phyloP scores from a whole-genome alignment of 1,140 invertebrate species.

The Phymastichus coffea region DNA sequence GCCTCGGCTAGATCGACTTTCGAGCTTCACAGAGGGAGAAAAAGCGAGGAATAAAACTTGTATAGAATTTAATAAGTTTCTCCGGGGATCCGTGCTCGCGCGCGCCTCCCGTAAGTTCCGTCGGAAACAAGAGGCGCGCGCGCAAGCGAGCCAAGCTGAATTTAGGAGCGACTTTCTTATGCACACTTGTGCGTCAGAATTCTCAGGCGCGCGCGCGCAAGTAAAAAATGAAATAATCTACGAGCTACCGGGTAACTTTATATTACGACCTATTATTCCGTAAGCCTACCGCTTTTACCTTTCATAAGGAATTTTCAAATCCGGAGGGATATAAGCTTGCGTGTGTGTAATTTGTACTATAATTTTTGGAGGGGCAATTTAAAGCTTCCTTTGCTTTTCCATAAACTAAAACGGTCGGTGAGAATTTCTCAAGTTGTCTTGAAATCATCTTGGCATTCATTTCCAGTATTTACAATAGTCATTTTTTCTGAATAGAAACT shows the following conservation, averaged over 20 bases:
- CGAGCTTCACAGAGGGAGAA: conserved; percentile 28
- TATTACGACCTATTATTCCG: conserved; percentile 23
- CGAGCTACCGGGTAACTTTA: conserved; percentile 7
- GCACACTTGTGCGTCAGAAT: conserved; percentile 15
- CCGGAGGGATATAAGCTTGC: not conserved
- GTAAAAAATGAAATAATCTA: not conserved
- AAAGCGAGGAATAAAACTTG: conserved; percentile 54
- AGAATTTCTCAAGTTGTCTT: too few relatives aligned
- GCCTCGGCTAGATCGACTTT: conserved; percentile 40
- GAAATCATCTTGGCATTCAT: too few relatives aligned
- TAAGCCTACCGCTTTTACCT: conserved; percentile 7
- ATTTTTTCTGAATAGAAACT: too few relatives aligned
- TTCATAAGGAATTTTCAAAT: conserved; percentile 14
- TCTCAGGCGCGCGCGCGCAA: not conserved
- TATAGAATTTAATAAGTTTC: conserved; percentile 55
- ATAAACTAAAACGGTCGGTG: too few relatives aligned
- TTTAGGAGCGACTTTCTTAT: conserved; percentile 44
- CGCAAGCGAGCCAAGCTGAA: conserved; percentile 39
- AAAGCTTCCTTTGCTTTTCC: too few relatives aligned
- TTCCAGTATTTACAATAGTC: too few relatives aligned
- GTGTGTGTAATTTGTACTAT: not conserved
- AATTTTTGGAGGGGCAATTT: too few relatives aligned
- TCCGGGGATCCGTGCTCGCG: conserved; percentile 8
- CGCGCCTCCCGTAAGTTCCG: conserved; percentile 44
- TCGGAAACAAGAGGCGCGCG: conserved; percentile 40